Evolutionary conservation across 2,797 vertebrate species (phyloP).

Genomic region (Molossus molossus): DNA sequence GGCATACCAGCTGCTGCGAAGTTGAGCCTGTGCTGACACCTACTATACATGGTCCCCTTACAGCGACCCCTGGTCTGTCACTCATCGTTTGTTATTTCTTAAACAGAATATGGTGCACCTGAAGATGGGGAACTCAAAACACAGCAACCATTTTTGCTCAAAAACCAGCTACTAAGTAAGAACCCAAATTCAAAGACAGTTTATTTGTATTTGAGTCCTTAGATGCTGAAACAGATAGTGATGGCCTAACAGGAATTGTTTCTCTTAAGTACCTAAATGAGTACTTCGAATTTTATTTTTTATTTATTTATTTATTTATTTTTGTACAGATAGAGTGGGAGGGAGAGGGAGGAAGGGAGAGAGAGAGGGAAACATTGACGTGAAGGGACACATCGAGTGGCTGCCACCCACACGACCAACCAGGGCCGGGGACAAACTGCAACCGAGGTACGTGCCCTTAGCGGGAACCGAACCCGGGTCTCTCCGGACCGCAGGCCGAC

Average conservation of each 20-base stretch:
- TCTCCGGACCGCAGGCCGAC: no score
- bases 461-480: no score
- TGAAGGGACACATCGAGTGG: no score
- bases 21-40: background rate
- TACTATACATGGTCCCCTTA: background rate
- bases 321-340: no score
- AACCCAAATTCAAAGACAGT: conserved; percentile 60
- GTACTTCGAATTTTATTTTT: background rate
- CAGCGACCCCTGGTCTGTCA: background rate
- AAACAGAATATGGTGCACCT: conserved; percentile 94
- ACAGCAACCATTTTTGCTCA: conserved; percentile 92
- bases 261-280: background rate
- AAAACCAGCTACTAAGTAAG: conserved; percentile 96
- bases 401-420: no score
- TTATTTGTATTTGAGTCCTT: background rate
- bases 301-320: no score
- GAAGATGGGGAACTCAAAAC: conserved; percentile 94
- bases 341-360: no score
- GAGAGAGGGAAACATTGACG: no score
- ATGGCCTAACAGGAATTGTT: background rate
- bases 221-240: background rate
- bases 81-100: background rate
- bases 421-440: no score
- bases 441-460: no score
- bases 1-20: background rate